Evolutionary conservation across 1,140 invertebrate genomes (phyloP).

Genomic region (Meloidogyne exigua): DNA sequence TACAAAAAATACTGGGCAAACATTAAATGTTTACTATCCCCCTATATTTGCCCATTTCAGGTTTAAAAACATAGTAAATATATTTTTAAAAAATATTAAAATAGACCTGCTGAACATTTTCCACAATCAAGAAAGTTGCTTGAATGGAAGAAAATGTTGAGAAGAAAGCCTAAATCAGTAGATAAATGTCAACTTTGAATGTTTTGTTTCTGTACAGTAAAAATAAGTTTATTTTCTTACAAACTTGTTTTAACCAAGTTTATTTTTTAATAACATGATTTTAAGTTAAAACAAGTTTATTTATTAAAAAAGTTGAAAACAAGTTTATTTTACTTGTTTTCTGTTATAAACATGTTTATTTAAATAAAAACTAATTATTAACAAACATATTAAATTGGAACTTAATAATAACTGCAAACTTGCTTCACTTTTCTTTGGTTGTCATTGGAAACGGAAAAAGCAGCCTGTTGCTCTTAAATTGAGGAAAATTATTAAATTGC

Average conservation of each 20-base stretch:
- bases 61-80: not conserved
- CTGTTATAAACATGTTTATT: too few species aligned
- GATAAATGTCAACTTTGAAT: too few species aligned
- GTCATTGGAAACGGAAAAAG: not conserved
- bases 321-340: too few species aligned
- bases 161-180: not conserved
- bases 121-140: not conserved
- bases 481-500: not conserved
- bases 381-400: too few species aligned
- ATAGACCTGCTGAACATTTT: conserved; percentile 1
- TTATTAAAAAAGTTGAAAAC: not conserved
- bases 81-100: not conserved
- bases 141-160: conserved; percentile 8
- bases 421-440: not conserved
- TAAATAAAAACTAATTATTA: too few species aligned
- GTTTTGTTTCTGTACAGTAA: not conserved
- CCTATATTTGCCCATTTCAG: conserved; percentile 43
- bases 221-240: not conserved
- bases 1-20: not conserved
- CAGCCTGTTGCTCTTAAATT: not conserved
- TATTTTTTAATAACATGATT: too few species aligned
- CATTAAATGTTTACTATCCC: conserved; percentile 16
- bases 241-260: not conserved
- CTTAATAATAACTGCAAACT: too few species aligned
- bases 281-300: too few species aligned